Evolutionary conservation across 2,113 vertebrate genomes (phyloP), one percentile per base, ranked within the genome.

Genomic region (Albula goreensis): DNA sequence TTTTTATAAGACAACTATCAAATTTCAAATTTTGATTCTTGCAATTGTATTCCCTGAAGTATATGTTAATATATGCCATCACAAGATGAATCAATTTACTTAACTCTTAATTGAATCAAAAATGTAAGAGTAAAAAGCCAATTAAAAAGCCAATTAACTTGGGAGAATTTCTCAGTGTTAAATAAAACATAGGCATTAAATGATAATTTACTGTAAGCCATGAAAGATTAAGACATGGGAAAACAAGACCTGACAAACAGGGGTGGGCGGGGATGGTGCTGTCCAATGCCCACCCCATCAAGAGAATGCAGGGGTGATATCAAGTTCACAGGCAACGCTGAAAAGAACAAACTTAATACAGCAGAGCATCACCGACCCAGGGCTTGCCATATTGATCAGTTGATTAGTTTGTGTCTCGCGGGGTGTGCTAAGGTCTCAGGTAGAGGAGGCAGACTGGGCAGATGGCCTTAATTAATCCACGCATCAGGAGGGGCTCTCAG

Each of bases 381-480:
- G 22, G 52, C 19, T 25, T 17, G 15, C 81, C 56, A 2, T 50
- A 50, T 60, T 41, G 60, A 83, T 15, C 9, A 9, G 31, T 83
- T 70, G 17, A 50, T 81, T 81, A 81, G 13, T 17, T n/a, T 41
- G 25, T 41, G 41, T 22, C 31, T 48, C 19, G 17, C 25, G 41
- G 52, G 50, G 74, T 25, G 25, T 17, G n/a, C 15, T 48, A 31
- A 85, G 74, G 41, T 80, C 53, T 80, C 53, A 63, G 78, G 78
- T 50, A 15, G 53, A 41, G 49, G 78, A 66, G 22, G 15, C 53
- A 66, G 85, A 19, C 15, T 15, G 57, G 57, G 78, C 57, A 66
- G 5, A 22, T 19, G 49, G 78, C 53, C 49, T 22, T 85, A 80
- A 85, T 85, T 80, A 85, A 52, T 25, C 22, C 49, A n/a, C 13